phyloP scores from a whole-genome alignment of 1,140 invertebrate species.

The Coptotermes formosanus region DNA sequence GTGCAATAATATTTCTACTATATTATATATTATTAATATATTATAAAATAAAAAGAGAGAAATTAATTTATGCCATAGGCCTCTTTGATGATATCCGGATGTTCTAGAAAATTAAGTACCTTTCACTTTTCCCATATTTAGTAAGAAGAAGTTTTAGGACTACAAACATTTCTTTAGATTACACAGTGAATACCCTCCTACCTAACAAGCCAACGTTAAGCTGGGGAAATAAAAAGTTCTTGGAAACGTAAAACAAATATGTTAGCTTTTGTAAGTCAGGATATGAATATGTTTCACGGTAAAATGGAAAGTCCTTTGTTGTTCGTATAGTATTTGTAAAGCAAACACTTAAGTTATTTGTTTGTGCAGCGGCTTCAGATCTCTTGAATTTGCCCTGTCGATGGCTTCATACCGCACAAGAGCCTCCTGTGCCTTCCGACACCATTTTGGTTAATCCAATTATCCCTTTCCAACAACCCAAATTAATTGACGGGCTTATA shows the following conservation, averaged over 20 bases:
- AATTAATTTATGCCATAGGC: too few relatives aligned
- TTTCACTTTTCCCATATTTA: too few relatives aligned
- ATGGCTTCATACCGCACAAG: neutral
- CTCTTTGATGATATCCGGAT: too few relatives aligned
- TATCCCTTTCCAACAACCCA: too few relatives aligned
- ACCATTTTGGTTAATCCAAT: neutral
- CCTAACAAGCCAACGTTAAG: neutral
- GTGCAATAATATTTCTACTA: too few relatives aligned
- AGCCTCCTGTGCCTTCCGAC: neutral
- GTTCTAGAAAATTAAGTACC: too few relatives aligned
- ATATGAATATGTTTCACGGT: neutral
- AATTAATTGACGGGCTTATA: too few relatives aligned
- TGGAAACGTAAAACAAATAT: neutral
- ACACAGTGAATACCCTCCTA: too few relatives aligned
- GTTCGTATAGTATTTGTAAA: neutral
- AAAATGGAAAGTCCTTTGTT: neutral
- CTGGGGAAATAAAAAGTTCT: neutral
- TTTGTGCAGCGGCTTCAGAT: neutral
- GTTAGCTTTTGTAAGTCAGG: neutral
- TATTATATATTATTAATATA: too few relatives aligned
- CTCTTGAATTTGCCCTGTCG: neutral
- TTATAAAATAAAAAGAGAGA: too few relatives aligned
- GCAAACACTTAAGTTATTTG: neutral
- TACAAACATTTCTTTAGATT: too few relatives aligned
- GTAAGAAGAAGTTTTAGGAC: too few relatives aligned